These are phyloP conservation scores for Mormyrops attenuatus DNA, from an alignment of 2,797 vertebrate genomes.

Conservation along the genomic window DNA sequence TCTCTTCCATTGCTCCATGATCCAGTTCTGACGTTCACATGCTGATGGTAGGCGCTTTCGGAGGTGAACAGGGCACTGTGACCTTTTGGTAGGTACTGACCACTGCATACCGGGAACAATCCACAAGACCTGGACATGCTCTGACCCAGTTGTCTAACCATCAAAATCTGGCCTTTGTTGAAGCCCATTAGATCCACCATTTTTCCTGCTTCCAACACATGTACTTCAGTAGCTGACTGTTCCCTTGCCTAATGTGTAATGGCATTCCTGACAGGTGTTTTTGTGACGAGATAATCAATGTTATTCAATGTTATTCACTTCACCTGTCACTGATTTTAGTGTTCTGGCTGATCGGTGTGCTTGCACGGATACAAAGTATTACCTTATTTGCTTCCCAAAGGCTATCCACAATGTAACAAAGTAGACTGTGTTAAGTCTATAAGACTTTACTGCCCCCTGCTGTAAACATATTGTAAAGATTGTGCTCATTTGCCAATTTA, in stretches of 20 bases:
- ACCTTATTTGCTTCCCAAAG: neutral
- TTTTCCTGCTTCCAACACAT: neutral
- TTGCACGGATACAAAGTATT: too few species aligned
- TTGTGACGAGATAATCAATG: neutral
- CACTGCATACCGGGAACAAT: neutral
- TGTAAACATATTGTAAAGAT: neutral
- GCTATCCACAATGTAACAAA: neutral
- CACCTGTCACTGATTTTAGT: neutral
- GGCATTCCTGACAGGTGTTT: neutral
- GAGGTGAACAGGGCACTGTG: neutral
- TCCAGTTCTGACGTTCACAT: neutral
- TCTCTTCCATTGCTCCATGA: neutral
- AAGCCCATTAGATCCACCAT: neutral
- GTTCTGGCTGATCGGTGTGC: neutral
- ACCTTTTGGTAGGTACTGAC: neutral
- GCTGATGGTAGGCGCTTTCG: neutral
- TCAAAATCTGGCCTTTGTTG: neutral
- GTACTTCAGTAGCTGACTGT: neutral
- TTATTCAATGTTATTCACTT: neutral
- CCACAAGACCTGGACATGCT: neutral
- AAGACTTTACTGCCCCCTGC: conserved; percentile 2
- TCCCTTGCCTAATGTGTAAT: neutral
- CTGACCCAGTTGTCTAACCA: neutral
- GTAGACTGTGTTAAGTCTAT: neutral
- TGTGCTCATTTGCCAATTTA: neutral